Base-by-base conservation (phyloP, 2,888 invertebrate species). In the Schizaphis graminum region DNA sequence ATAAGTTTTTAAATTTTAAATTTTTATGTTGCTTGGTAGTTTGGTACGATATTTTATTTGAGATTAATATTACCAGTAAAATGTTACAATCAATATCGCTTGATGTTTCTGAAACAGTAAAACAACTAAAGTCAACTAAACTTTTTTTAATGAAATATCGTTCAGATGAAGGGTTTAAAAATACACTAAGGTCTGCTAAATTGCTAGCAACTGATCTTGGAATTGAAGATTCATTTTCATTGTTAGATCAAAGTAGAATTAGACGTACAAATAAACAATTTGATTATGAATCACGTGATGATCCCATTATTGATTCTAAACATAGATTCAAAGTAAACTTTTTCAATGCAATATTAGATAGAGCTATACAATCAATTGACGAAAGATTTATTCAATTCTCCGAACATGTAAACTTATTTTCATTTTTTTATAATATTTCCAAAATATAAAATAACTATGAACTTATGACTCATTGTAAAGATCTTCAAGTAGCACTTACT, bases 71-170 rank as follows among this genome's bases (percentile, higher is more conserved):
- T n/a, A n/a, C n/a, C n/a, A n/a, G n/a, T n/a, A n/a, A n/a, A n/a
- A n/a, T n/a, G n/a, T n/a, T n/a, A 47, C n/a, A 91, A 91, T 41
- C n/a, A 89, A 57, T 35, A 88, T 88, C 88, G 35, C 88, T n/a
- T n/a, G n/a, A n/a, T n/a, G n/a, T n/a, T n/a, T n/a, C n/a, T n/a
- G n/a, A n/a, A n/a, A n/a, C n/a, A n/a, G n/a, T n/a, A n/a, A n/a
- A n/a, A n/a, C n/a, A n/a, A n/a, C n/a, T n/a, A n/a, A n/a, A n/a
- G n/a, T n/a, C n/a, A n/a, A n/a, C n/a, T n/a, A n/a, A n/a, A n/a
- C n/a, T n/a, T n/a, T n/a, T n/a, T n/a, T n/a, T n/a, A n/a, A n/a
- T n/a, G n/a, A n/a, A n/a, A n/a, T n/a, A n/a, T n/a, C n/a, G n/a
- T n/a, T n/a, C n/a, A n/a, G n/a, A n/a, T n/a, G n/a, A n/a, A n/a